Evolutionary conservation across 2,888 invertebrate species (phyloP).

Genomic region (Limnephilus rhombicus): DNA sequence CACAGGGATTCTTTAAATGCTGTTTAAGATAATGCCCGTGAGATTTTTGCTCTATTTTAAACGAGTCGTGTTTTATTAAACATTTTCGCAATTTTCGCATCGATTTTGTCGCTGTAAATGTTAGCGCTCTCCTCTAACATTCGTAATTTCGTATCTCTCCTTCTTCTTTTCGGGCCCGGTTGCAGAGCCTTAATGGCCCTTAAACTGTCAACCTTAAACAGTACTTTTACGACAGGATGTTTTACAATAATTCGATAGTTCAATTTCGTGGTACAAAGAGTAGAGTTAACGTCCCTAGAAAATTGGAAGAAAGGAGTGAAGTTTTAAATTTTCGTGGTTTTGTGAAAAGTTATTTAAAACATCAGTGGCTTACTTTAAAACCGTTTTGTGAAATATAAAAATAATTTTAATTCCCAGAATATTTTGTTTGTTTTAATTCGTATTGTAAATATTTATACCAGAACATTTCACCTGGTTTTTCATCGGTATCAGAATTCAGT

Average conservation of each 20-base stretch:
- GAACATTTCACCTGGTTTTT: not conserved
- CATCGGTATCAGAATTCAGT: not conserved
- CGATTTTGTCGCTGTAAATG: too few relatives aligned
- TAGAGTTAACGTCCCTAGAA: not conserved
- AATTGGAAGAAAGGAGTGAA: not conserved
- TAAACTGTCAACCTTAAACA: not conserved
- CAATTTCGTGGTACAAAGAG: not conserved
- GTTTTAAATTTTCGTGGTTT: not conserved
- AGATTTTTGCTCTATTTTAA: too few relatives aligned
- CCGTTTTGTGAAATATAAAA: not conserved
- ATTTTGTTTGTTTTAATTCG: not conserved
- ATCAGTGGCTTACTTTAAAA: not conserved
- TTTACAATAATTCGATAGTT: not conserved
- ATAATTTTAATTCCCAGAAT: too few relatives aligned
- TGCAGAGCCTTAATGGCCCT: too few relatives aligned
- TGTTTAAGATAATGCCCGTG: too few relatives aligned
- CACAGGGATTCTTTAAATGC: too few relatives aligned
- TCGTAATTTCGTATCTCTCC: too few relatives aligned
- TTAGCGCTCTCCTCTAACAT: too few relatives aligned
- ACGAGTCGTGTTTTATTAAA: too few relatives aligned
- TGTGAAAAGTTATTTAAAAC: not conserved
- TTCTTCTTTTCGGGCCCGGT: too few relatives aligned
- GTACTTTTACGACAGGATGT: not conserved
- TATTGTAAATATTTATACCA: not conserved
- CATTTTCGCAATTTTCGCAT: too few relatives aligned